phyloP scores from a whole-genome alignment of 1,140 invertebrate species.

The Lepidotrigona ventralis region DNA sequence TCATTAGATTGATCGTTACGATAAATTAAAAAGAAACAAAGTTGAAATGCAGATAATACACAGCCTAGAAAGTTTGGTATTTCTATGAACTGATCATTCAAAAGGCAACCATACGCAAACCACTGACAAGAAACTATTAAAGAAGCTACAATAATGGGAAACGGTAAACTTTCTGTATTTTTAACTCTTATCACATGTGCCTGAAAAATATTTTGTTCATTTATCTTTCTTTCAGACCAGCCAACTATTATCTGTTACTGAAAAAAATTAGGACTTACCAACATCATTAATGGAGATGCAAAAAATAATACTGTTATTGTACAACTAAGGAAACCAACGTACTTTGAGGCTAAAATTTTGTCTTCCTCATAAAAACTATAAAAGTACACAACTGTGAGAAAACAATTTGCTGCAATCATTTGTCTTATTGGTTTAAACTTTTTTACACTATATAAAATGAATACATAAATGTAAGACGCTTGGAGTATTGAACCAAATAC shows the following conservation, averaged over 20 bases:
- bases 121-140: slow-evolving; percentile 88
- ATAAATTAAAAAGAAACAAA: slow-evolving; percentile 86
- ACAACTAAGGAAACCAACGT: slow-evolving; percentile 85
- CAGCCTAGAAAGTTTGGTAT: slow-evolving; percentile 87
- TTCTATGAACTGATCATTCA: slow-evolving; percentile 87
- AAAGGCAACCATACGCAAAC: slow-evolving; percentile 87
- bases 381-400: slow-evolving; percentile 75
- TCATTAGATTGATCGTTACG: slow-evolving; percentile 78
- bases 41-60: slow-evolving; percentile 84
- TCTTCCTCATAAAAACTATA: slow-evolving; percentile 78
- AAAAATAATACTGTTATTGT: slow-evolving; percentile 88
- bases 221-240: neutral
- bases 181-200: slow-evolving; percentile 87
- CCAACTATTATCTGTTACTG: neutral
- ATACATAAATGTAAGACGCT: slow-evolving; percentile 83
- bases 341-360: slow-evolving; percentile 61
- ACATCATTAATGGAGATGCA: slow-evolving; percentile 87
- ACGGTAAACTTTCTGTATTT: slow-evolving; percentile 88
- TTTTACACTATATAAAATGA: slow-evolving; percentile 83
- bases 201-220: slow-evolving; percentile 70
- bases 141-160: slow-evolving; percentile 88
- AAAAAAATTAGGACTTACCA: slow-evolving; percentile 78
- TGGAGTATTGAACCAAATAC: slow-evolving; percentile 84
- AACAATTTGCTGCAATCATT: slow-evolving; percentile 71
- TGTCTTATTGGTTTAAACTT: slow-evolving; percentile 81